Conservation (phyloP, 2,797 vertebrate genomes). For the Gallinago stenura region DNA sequence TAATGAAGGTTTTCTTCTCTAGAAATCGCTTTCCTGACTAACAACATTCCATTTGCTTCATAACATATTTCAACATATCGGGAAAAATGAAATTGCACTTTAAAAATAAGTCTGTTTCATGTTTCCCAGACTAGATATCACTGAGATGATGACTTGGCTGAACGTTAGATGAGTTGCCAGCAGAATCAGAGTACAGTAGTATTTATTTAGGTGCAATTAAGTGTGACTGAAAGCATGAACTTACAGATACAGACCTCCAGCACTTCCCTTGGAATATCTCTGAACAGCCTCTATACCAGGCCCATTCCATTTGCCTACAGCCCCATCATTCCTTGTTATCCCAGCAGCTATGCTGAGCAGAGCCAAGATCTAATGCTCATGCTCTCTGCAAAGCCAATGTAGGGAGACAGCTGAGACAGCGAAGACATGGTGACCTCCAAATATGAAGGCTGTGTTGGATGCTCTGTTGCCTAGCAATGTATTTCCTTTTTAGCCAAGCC, state of each 20-base stretch:
- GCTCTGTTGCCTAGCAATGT: background rate
- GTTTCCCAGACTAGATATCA: no score
- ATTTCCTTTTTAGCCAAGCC: background rate
- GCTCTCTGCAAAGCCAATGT: background rate
- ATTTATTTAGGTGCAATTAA: background rate
- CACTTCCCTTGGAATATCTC: background rate
- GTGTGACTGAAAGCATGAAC: background rate
- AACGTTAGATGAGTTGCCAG: no score
- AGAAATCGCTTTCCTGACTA: no score
- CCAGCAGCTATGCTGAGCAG: background rate
- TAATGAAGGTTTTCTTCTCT: no score
- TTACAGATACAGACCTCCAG: background rate
- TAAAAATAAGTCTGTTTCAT: no score
- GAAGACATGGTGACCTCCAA: background rate
- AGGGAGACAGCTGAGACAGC: background rate
- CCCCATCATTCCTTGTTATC: background rate
- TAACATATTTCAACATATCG: no score
- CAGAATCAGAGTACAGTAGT: no score
- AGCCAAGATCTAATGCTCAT: background rate
- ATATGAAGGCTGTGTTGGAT: background rate
- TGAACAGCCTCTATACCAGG: background rate
- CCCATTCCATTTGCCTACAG: background rate
- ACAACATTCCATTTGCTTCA: no score
- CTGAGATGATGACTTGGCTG: no score
- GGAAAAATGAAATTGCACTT: no score